phyloP scores from a whole-genome alignment of 1,140 invertebrate genomes.

The Drosophila murphyi region DNA sequence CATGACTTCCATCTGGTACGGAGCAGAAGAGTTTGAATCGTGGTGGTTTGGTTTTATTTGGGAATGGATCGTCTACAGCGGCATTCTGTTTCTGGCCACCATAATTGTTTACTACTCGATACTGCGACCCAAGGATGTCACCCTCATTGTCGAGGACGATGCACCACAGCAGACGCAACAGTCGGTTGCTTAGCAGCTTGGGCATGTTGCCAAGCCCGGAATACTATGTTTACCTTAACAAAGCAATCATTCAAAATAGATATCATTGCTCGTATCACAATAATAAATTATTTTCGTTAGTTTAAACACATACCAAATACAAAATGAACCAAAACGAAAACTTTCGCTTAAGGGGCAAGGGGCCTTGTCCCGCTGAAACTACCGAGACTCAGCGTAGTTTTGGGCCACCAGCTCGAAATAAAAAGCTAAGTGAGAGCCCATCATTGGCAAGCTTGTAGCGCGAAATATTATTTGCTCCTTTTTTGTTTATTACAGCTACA shows the following conservation, averaged over 20 bases:
- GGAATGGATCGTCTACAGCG: slow-evolving; percentile 85
- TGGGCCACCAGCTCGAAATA: slow-evolving; percentile 57
- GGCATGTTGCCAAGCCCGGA: slow-evolving; percentile 23
- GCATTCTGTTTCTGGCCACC: slow-evolving; percentile 85
- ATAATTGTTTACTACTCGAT: slow-evolving; percentile 86
- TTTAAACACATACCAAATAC: slow-evolving; percentile 10
- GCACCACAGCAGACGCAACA: not conserved
- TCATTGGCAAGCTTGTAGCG: not conserved
- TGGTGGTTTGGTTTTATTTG: slow-evolving; percentile 87
- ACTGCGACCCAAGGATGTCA: slow-evolving; percentile 86
- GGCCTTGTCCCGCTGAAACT: slow-evolving; percentile 33
- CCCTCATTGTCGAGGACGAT: slow-evolving; percentile 81
- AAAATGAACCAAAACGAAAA: slow-evolving; percentile 16
- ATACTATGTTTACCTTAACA: slow-evolving; percentile 35
- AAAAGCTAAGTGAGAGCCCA: slow-evolving; percentile 47
- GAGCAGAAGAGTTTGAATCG: slow-evolving; percentile 86
- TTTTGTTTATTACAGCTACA: slow-evolving; percentile 53
- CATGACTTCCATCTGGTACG: slow-evolving; percentile 88
- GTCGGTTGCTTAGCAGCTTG: slow-evolving; percentile 50
- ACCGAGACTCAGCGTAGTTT: slow-evolving; percentile 64
- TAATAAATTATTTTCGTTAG: slow-evolving; percentile 72
- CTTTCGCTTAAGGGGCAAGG: slow-evolving; percentile 34
- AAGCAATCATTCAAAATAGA: slow-evolving; percentile 22
- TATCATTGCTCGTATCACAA: not conserved
- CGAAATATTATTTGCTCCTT: not conserved